Evolutionary conservation across 2,797 vertebrate species (phyloP).

Genomic region (Dendrocincla fuliginosa): DNA sequence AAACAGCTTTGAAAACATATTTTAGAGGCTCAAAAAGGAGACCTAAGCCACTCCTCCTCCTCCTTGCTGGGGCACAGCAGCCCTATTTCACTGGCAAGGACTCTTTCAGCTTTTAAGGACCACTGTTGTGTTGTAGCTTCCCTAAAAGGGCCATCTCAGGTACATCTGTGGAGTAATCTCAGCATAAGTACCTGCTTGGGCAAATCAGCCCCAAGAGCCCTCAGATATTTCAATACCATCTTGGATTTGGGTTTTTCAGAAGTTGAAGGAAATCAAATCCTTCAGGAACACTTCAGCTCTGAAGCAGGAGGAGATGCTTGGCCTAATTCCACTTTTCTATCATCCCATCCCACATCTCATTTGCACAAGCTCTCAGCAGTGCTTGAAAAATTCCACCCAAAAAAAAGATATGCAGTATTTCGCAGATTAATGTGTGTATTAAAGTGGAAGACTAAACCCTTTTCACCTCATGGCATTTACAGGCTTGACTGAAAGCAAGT

Average conservation of each 20-base stretch:
- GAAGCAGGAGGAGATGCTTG: background rate
- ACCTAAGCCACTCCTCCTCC: background rate
- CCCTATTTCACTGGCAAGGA: background rate
- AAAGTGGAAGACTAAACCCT: background rate
- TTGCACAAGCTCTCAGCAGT: background rate
- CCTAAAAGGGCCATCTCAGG: background rate
- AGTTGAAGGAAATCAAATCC: background rate
- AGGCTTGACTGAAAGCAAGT: background rate
- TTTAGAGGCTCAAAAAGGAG: background rate
- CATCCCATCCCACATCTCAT: background rate
- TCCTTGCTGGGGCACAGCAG: background rate
- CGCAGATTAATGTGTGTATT: background rate
- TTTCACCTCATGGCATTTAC: background rate
- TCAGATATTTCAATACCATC: background rate
- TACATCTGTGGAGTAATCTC: background rate
- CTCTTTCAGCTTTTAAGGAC: background rate
- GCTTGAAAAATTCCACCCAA: background rate
- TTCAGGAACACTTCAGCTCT: background rate
- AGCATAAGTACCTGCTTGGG: background rate
- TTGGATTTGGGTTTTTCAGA: background rate
- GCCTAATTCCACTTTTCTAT: background rate
- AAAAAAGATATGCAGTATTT: fast-evolving
- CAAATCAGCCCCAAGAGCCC: background rate
- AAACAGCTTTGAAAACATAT: background rate
- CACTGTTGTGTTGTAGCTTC: background rate